These are phyloP conservation scores for Erythrocercus mccallii DNA, from an alignment of 2,113 vertebrate species.

Conservation along the genomic window DNA sequence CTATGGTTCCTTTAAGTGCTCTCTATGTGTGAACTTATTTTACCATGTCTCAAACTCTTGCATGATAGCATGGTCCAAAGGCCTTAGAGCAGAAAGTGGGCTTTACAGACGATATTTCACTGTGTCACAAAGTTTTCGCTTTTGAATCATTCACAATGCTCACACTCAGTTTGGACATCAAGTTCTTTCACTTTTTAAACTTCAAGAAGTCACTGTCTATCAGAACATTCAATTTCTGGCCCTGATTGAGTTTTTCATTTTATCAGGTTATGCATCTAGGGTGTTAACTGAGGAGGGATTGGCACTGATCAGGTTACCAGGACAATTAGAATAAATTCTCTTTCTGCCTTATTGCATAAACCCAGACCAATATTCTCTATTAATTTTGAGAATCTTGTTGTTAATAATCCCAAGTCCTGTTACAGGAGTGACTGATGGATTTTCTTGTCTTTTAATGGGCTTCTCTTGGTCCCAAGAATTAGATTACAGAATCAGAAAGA, in stretches of 20 bases:
- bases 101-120: neutral
- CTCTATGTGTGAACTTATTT: neutral
- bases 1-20: neutral
- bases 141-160: neutral
- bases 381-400: neutral
- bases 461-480: neutral
- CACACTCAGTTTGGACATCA: neutral
- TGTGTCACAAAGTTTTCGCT: neutral
- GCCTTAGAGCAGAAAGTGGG: neutral
- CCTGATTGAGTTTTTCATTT: neutral
- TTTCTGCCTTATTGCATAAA: neutral
- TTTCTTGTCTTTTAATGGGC: neutral
- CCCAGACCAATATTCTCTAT: neutral
- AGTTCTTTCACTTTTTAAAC: neutral
- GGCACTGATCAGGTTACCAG: neutral
- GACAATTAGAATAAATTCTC: neutral
- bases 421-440: neutral
- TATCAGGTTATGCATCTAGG: neutral
- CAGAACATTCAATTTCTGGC: neutral
- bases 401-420: neutral
- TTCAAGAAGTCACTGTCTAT: neutral
- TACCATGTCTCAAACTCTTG: neutral
- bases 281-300: neutral
- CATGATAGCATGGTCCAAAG: neutral
- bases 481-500: neutral